Evolutionary conservation across 2,113 vertebrate species (phyloP).

Genomic region (Balaeniceps rex): DNA sequence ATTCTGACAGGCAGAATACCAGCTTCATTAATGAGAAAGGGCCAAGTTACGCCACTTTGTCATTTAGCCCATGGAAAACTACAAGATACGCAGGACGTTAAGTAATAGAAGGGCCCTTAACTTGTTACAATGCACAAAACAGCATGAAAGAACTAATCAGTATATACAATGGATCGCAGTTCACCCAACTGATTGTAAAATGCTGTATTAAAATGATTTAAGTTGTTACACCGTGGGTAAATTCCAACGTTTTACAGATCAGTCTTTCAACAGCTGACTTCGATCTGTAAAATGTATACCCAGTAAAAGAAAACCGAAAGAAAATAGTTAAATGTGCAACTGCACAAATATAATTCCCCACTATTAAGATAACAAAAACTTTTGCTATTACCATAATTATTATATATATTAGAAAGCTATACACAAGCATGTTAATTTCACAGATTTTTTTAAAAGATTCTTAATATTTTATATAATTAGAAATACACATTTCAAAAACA

Average conservation of each 20-base stretch:
- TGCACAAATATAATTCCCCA: conserved; percentile 91
- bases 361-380: conserved; percentile 92
- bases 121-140: conserved; percentile 75
- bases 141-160: conserved; percentile 74
- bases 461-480: conserved; percentile 99
- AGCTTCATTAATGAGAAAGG: conserved; percentile 56
- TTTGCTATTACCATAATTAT: conserved; percentile 92
- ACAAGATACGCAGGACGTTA: conserved; percentile 73
- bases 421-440: conserved; percentile 99
- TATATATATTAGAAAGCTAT: conserved; percentile 99
- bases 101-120: conserved; percentile 73
- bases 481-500: conserved; percentile 99
- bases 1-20: conserved; percentile 65
- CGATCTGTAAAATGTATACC: conserved; percentile 77
- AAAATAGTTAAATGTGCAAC: conserved; percentile 87
- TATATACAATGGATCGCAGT: conserved; percentile 81
- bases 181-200: conserved; percentile 77
- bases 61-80: conserved; percentile 66
- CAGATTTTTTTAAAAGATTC: conserved; percentile 99
- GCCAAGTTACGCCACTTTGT: conserved; percentile 47
- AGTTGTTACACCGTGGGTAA: conserved; percentile 69
- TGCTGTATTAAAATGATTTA: conserved; percentile 71
- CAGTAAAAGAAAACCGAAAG: conserved; percentile 76
- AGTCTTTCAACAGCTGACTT: conserved; percentile 71
- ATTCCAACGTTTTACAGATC: conserved; percentile 73